Conservation (phyloP, 2,797 vertebrate species). For the Apogon hyalosoma region DNA sequence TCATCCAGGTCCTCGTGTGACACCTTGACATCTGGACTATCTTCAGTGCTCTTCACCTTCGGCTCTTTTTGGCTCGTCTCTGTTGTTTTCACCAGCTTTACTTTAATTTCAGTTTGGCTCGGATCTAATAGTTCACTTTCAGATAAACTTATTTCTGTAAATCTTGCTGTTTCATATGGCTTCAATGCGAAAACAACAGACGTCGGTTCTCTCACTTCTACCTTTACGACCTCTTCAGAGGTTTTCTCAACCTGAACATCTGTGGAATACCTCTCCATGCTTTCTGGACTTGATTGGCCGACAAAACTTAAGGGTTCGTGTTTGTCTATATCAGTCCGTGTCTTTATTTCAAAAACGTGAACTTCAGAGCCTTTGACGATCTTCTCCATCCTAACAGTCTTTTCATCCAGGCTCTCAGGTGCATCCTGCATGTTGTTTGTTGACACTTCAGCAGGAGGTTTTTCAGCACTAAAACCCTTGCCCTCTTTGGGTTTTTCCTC, state of each 20-base stretch:
- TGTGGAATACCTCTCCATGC: not conserved
- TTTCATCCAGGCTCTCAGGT: constrained; percentile 4
- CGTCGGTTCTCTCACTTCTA: constrained; percentile 10
- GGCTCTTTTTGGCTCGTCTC: not conserved
- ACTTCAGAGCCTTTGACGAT: not conserved
- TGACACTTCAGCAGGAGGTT: not conserved
- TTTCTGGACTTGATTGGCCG: constrained; percentile 7
- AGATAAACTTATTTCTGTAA: constrained; percentile 10
- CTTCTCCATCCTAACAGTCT: not conserved
- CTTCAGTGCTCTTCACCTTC: no score
- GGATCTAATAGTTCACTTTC: constrained; percentile 7
- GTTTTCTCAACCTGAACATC: no score
- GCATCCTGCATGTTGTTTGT: not conserved
- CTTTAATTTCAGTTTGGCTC: constrained; percentile 7
- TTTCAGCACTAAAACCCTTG: not conserved
- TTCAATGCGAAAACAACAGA: constrained; percentile 19
- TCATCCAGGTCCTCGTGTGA: not conserved
- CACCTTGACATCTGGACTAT: no score
- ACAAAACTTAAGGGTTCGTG: not conserved
- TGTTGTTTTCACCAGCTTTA: constrained; percentile 13
- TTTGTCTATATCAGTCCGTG: not conserved
- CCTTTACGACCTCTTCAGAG: not conserved
- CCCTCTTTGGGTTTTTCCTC: not conserved
- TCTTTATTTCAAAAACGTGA: constrained; percentile 2
- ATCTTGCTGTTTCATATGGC: constrained; percentile 1